These are phyloP conservation scores for Triplophysa bombifrons DNA, from an alignment of 2,797 vertebrate genomes.

Conservation along the genomic window DNA sequence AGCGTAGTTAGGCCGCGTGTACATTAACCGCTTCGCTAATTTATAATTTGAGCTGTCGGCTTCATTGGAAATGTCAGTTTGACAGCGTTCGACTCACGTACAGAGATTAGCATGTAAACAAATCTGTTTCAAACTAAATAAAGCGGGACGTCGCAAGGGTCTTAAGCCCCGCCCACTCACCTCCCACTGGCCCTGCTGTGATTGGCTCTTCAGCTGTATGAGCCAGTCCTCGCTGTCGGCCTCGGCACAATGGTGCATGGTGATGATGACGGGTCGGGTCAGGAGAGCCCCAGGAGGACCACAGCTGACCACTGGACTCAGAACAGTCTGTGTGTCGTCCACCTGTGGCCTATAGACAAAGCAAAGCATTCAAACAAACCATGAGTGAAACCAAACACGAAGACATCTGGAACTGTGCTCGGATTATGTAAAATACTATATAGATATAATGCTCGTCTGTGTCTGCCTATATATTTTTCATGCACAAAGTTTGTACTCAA, in stretches of 20 bases:
- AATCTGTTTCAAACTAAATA: no score
- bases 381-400: no score
- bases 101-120: no score
- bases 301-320: conserved; percentile 95
- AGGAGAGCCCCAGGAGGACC: conserved; percentile 91
- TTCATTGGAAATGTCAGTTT: no score
- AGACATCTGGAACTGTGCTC: no score
- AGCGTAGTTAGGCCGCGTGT: neutral
- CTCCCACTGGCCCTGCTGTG: conserved; percentile 91
- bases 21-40: neutral
- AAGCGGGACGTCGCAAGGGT: no score
- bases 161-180: conserved; percentile 73
- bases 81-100: no score
- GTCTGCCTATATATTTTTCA: no score
- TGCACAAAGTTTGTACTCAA: neutral
- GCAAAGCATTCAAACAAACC: neutral
- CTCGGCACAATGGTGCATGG: conserved; percentile 95
- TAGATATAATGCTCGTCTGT: no score
- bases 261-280: conserved; percentile 91
- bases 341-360: conserved; percentile 80
- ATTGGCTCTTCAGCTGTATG: conserved; percentile 93
- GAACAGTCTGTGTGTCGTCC: conserved; percentile 90
- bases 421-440: no score
- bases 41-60: neutral
- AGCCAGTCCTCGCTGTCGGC: conserved; percentile 93